Evolutionary conservation across 2,888 invertebrate genomes (phyloP), one percentile per base, ranked within the genome.

Genomic region (Drosophila melanocephala): DNA sequence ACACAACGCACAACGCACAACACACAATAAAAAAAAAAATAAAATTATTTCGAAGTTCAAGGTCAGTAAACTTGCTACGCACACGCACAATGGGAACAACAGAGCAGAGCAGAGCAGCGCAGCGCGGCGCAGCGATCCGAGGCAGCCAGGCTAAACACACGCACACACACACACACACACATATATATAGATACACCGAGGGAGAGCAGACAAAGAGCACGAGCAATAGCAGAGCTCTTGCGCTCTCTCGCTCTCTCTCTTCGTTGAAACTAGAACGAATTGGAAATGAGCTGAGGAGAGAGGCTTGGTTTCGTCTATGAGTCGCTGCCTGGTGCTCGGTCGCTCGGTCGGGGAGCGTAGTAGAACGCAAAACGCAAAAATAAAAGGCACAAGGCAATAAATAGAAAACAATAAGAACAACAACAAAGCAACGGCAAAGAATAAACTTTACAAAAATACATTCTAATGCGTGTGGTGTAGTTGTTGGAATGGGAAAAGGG

Each of bases 31-130:
- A 55, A 9, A 22, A 22, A 16, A 75, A 66, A 57, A 72, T 72
- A 67, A 75, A 82, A 87, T 75, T 74, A 85, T 89, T 89, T 89
- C 89, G 92, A 93, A 93, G 93, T 93, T 93, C 93, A 93, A 93
- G 93, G 93, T 93, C 92, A 93, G 93, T 93, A 93, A 93, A 93
- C 92, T 92, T 91, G 87, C 90, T 84, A 82, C 84, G 83, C 88
- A 83, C 90, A 90, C 87, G 83, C 87, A 87, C 84, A 83, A 85
- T 80, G 79, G 72, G 47, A 77, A 73, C 68, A 30, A 28, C 16
- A 53, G 53, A 50, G 53, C 61, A 53, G 53, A n/a, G n/a, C n/a
- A 26, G 26, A 26, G 26, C 26, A 26, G 26, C 57, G 47, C 62
- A 32, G 64, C 70, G 69, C 74, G 64, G 76, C 71, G 72, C 79